Percentiles rank a stretch among this genome's conserved stretches.
Conservation (phyloP, 2,888 invertebrate species). For the Ophion costatus region DNA sequence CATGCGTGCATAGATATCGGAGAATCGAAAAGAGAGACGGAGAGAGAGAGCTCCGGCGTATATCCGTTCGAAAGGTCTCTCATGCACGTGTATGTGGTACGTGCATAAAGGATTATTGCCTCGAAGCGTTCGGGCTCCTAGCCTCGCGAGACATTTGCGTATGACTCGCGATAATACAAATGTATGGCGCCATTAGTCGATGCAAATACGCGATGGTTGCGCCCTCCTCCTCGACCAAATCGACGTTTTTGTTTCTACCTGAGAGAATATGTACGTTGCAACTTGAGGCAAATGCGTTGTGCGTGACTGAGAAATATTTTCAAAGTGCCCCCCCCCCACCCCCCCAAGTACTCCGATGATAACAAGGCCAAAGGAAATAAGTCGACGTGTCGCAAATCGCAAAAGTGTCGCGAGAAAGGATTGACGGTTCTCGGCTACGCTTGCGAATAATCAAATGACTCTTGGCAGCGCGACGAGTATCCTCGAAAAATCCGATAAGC, state of each 20-base stretch:
- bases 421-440: slow-evolving; percentile 51
- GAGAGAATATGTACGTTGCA: slow-evolving; percentile 32
- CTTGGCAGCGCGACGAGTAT: background rate
- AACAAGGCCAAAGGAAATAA: slow-evolving; percentile 8
- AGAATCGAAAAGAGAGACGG: slow-evolving; percentile 39
- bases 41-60: slow-evolving; percentile 36
- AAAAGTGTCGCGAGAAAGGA: slow-evolving; percentile 48
- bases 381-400: slow-evolving; percentile 35
- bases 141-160: slow-evolving; percentile 67
- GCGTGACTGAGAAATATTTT: slow-evolving; percentile 44
- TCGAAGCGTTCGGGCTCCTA: slow-evolving; percentile 54
- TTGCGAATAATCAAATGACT: slow-evolving; percentile 24
- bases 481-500: slow-evolving; percentile 21
- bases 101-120: slow-evolving; percentile 51
- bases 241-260: slow-evolving; percentile 56
- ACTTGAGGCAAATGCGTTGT: background rate
- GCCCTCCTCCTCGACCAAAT: slow-evolving; percentile 23
- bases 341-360: slow-evolving; percentile 18
- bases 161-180: slow-evolving; percentile 65
- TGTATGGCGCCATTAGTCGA: slow-evolving; percentile 69
- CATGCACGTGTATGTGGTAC: slow-evolving; percentile 5
- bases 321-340: background rate
- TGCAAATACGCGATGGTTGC: slow-evolving; percentile 61
- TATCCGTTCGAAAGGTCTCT: slow-evolving; percentile 44
- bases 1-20: slow-evolving; percentile 54